Percentiles rank a stretch among this genome's conserved stretches.
These are phyloP conservation scores for Phyllotreta striolata DNA, from an alignment of 2,888 invertebrate species.

Conservation along the genomic window DNA sequence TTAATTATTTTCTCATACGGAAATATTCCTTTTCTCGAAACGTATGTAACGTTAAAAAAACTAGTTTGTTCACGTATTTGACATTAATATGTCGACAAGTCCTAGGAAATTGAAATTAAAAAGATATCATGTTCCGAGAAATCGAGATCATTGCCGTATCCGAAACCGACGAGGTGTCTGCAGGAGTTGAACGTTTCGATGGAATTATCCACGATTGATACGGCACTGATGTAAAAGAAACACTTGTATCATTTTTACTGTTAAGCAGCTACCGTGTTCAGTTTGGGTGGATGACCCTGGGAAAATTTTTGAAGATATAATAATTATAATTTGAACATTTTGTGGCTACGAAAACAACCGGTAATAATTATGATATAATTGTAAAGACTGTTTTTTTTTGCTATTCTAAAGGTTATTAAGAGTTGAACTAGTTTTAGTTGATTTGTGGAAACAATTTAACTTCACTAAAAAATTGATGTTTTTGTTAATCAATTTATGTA, in stretches of 20 bases:
- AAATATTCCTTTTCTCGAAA: background rate
- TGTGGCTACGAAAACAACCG: slow-evolving; percentile 11
- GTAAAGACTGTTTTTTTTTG: background rate
- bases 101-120: slow-evolving; percentile 32
- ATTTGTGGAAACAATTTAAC: too few relatives aligned
- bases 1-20: slow-evolving; percentile 9
- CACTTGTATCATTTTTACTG: slow-evolving; percentile 8
- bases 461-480: slow-evolving; percentile 1
- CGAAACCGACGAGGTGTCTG: background rate
- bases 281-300: slow-evolving; percentile 34
- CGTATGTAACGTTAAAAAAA: background rate
- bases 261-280: slow-evolving; percentile 31
- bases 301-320: slow-evolving; percentile 23
- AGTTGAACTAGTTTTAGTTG: too few relatives aligned
- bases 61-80: slow-evolving; percentile 16
- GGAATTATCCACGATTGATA: background rate
- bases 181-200: background rate
- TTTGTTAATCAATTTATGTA: slow-evolving; percentile 8
- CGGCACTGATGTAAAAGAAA: background rate
- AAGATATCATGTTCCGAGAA: slow-evolving; percentile 33
- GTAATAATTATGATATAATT: slow-evolving; percentile 16
- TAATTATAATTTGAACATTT: slow-evolving; percentile 29
- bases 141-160: slow-evolving; percentile 23
- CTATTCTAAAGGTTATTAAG: background rate
- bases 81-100: slow-evolving; percentile 31